phyloP scores from a whole-genome alignment of 2,888 invertebrate genomes.

The Phymatocera aterrima region DNA sequence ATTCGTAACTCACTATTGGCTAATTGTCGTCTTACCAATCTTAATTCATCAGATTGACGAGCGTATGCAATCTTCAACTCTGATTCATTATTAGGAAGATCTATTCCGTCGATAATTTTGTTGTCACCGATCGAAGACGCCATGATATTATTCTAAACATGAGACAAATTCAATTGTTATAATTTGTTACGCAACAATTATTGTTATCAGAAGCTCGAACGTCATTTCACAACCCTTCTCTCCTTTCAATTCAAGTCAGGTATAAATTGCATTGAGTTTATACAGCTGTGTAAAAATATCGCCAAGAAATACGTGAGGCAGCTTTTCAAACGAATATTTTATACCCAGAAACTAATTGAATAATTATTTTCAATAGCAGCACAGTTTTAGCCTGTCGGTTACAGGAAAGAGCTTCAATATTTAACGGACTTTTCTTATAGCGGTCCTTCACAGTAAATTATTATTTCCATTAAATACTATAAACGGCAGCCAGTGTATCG shows the following conservation, averaged over 20 bases:
- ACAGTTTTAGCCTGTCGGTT: not conserved
- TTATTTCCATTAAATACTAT: not conserved
- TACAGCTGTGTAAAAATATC: not conserved
- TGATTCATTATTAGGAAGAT: slow-evolving; percentile 71
- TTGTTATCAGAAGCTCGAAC: not conserved
- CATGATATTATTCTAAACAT: slow-evolving; percentile 67
- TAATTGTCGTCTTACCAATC: slow-evolving; percentile 86
- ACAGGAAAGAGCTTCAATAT: not conserved
- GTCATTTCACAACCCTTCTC: not conserved
- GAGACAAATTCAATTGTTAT: not conserved
- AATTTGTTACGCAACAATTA: not conserved
- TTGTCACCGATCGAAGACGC: slow-evolving; percentile 65
- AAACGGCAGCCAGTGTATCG: not conserved
- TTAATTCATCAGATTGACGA: slow-evolving; percentile 87
- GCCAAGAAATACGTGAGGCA: slow-evolving; percentile 8
- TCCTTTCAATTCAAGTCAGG: not conserved
- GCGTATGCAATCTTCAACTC: slow-evolving; percentile 87
- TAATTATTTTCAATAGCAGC: not conserved
- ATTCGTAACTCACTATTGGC: slow-evolving; percentile 87
- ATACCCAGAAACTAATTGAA: not conserved
- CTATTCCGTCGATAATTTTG: slow-evolving; percentile 66
- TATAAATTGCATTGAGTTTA: not conserved
- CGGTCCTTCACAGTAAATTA: not conserved
- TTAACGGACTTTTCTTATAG: too few species aligned
- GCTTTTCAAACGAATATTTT: not conserved